Conservation (phyloP, 1,140 invertebrate genomes). For the Battus philenor region DNA sequence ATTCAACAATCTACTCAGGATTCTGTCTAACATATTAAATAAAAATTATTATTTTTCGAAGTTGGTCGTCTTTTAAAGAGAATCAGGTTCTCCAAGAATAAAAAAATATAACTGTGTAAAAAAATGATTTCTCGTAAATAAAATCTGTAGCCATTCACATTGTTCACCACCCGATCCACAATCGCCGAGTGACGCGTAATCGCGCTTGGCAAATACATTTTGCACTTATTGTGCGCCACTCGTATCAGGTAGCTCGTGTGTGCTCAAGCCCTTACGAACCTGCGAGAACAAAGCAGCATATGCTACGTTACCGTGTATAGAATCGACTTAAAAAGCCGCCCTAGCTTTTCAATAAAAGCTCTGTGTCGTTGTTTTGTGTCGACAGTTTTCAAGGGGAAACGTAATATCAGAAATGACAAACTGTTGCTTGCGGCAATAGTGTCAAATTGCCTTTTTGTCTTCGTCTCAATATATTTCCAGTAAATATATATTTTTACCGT, state of each 20-base stretch:
- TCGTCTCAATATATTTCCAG: too few species aligned
- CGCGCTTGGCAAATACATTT: slow-evolving; percentile 59
- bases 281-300: slow-evolving; percentile 48
- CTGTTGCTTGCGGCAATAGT: slow-evolving; percentile 1
- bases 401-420: slow-evolving; percentile 13
- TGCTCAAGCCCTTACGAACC: slow-evolving; percentile 39
- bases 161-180: slow-evolving; percentile 24
- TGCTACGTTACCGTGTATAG: slow-evolving; percentile 41
- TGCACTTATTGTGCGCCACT: slow-evolving; percentile 55
- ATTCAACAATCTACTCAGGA: too few species aligned
- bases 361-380: slow-evolving; percentile 24
- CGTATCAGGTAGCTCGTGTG: slow-evolving; percentile 46
- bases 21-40: too few species aligned
- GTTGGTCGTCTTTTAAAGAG: too few species aligned
- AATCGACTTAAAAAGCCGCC: slow-evolving; percentile 45
- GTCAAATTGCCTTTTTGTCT: background rate
- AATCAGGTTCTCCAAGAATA: too few species aligned
- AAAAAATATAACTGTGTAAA: too few species aligned
- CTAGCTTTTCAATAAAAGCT: slow-evolving; percentile 38
- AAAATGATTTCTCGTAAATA: too few species aligned
- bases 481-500: too few species aligned
- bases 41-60: too few species aligned
- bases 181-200: slow-evolving; percentile 42
- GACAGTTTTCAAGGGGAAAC: slow-evolving; percentile 22
- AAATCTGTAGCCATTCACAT: slow-evolving; percentile 12